Percentiles rank a stretch among this genome's conserved stretches.
These are phyloP conservation scores for Chelon auratus DNA, from an alignment of 2,797 vertebrate species.

Conservation along the genomic window DNA sequence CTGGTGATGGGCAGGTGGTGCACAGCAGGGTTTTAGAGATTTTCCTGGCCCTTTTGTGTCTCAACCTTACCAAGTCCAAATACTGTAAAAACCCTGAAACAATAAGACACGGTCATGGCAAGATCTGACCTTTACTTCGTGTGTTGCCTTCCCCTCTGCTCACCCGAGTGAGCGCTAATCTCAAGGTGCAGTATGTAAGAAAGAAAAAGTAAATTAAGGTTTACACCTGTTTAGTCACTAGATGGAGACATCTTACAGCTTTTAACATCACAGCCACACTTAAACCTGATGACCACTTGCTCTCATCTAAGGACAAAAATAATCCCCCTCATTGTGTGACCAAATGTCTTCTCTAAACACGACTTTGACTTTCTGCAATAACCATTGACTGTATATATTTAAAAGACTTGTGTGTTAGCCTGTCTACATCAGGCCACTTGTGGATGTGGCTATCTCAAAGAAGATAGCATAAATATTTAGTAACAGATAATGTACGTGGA, in stretches of 20 bases:
- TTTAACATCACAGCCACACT: neutral
- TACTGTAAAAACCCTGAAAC: neutral
- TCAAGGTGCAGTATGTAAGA: too few relatives aligned
- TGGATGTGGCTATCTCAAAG: too few relatives aligned
- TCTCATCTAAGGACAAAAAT: neutral
- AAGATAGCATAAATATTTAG: neutral
- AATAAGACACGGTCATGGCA: neutral
- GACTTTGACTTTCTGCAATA: neutral
- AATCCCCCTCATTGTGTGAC: neutral
- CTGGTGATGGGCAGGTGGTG: neutral
- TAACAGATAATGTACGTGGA: too few relatives aligned
- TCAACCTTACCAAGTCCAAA: neutral
- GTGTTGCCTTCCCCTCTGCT: neutral
- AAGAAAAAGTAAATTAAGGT: neutral
- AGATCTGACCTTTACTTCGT: neutral
- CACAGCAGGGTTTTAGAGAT: neutral
- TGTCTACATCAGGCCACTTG: neutral
- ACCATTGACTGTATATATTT: neutral
- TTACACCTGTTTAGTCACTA: slow-evolving; percentile 60
- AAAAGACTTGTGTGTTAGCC: neutral
- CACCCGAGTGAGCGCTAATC: too few relatives aligned
- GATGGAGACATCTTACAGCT: slow-evolving; percentile 72
- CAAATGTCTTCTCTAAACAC: neutral
- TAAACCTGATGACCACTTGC: neutral
- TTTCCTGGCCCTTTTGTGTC: neutral